Evolutionary conservation across 2,797 vertebrate genomes (phyloP), one percentile per base, ranked within the genome.

Genomic region (Cynodonichthys magdalenae): DNA sequence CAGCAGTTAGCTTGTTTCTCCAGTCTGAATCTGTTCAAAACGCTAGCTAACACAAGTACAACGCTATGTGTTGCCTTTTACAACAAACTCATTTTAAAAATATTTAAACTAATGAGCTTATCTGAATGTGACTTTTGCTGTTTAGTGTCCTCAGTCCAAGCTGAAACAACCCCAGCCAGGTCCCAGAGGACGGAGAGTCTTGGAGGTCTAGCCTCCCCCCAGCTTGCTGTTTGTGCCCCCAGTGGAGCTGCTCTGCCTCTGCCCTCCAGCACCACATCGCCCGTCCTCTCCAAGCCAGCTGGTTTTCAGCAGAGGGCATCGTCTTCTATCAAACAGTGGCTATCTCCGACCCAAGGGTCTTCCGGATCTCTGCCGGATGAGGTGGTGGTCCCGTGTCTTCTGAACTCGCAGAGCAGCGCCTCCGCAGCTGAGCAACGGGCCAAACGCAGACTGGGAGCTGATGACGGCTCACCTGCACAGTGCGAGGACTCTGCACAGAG

Each of bases 361-460:
- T 73, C 77, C 0, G 69, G 69, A 51, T 81, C 90, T 54, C 90
- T 89, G 42, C 82, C 88, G 34, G 87, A 90, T 27, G 90, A 84
- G 82, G 93, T 93, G 9, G 89, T 95, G 27, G 91, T 91, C 77
- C 93, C 91, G 0, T 87, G 93, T 74, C 87, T 90, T 17, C 94
- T 94, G 79, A 92, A 86, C 69, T 76, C 90, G 0, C 34, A 56
- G 1, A 78, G 52, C 19, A 57, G 77, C 51, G 29, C 69, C 12
- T 79, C 93, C n/a, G 62, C 88, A 8, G 73, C 75, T 8, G 94
- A 96, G 59, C 93, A 92, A 15, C 90, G 93, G 59, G 96, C 91
- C 42, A 99, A 99, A 82, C 95, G 98, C 60, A 91, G 95, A 56
- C 94, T 99, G 52, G 97, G 97, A 71, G 94, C 95, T 0, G 89